Base-by-base conservation (phyloP, 2,113 vertebrate species). In the Leucopsar rothschildi region DNA sequence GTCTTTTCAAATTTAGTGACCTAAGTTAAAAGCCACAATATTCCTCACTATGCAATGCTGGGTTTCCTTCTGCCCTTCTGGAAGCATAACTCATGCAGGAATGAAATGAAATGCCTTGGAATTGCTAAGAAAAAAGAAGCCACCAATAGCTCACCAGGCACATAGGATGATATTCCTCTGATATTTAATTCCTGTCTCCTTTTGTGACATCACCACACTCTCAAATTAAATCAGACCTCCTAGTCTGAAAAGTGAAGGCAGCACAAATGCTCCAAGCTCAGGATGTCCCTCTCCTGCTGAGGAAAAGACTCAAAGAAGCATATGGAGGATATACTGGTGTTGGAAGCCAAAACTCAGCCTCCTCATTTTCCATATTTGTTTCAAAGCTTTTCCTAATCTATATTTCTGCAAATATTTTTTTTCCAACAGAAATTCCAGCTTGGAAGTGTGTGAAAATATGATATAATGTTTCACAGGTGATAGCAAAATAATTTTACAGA, bases 171-270 rank as follows among this genome's bases (percentile, higher is more conserved):
- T 77, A 82, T 69, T 61, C 33, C 52, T 63, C 92, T 94, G 88
- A 88, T 49, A 60, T 88, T 93, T 94, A 69, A 61, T 39, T 94
- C 39, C 9, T 71, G 86, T 64, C 72, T 77, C 49, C 29, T n/a
- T 84, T 59, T 83, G 45, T 95, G 50, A 92, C 93, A 93, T 79
- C 47, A 86, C 40, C 59, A 86, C 37, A 42, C 40, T 86, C 52
- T 45, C 49, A 65, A 77, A 86, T 60, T 88, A 95, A 96, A 93
- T 76, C 71, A 94, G 39, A 90, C 47, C 53, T 68, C 47, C 84
- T 63, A 52, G 39, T 70, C 76, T 86, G 82, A 57, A 35, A 50
- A 70, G 11, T 65, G 75, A 93, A 94, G 53, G 83, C 39, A 82
- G 68, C 70, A 77, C 65, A 92, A 86, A 45, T 44, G 37, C 82